Percentiles rank a stretch among this genome's conserved stretches.
phyloP scores from a whole-genome alignment of 2,888 invertebrate species.

The Drosophila borborema region DNA sequence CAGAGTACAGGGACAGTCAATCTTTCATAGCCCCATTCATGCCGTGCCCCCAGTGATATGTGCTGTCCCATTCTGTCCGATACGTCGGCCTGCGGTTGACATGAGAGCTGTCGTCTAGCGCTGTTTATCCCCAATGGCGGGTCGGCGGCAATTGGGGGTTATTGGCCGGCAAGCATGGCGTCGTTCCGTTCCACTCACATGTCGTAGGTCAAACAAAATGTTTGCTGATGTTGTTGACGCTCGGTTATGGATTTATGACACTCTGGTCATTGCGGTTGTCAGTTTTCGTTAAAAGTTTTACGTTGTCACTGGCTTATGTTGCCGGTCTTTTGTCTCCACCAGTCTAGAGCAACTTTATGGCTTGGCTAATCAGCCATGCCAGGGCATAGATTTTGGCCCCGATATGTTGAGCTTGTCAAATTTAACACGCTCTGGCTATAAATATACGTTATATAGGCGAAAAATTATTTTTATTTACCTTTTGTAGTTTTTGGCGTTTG shows the following conservation, averaged over 20 bases:
- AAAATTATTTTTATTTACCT: slow-evolving; percentile 55
- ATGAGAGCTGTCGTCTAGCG: slow-evolving; percentile 65
- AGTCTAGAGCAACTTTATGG: slow-evolving; percentile 31
- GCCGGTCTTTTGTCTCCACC: slow-evolving; percentile 4
- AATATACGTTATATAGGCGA: slow-evolving; percentile 30
- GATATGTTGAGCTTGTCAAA: slow-evolving; percentile 57
- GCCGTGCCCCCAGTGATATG: slow-evolving; percentile 3
- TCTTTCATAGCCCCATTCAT: slow-evolving; percentile 42
- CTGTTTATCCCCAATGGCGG: slow-evolving; percentile 38
- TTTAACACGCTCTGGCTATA: slow-evolving; percentile 61
- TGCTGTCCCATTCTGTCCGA: slow-evolving; percentile 31
- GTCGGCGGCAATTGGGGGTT: slow-evolving; percentile 60
- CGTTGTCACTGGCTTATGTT: slow-evolving; percentile 29
- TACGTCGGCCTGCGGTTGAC: slow-evolving; percentile 72
- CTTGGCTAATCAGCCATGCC: slow-evolving; percentile 54
- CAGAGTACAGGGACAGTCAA: slow-evolving; percentile 53
- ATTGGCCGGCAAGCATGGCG: slow-evolving; percentile 69
- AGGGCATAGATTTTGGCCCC: slow-evolving; percentile 45
- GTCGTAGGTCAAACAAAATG: slow-evolving; percentile 79
- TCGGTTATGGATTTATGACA: slow-evolving; percentile 81
- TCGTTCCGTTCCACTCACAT: slow-evolving; percentile 58
- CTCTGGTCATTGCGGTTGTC: slow-evolving; percentile 78
- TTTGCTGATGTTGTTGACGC: slow-evolving; percentile 80
- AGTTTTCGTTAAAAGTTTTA: slow-evolving; percentile 74
- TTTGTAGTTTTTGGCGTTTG: slow-evolving; percentile 42